These are phyloP conservation scores for Aphis gossypii DNA, from an alignment of 1,140 invertebrate species.

Conservation along the genomic window DNA sequence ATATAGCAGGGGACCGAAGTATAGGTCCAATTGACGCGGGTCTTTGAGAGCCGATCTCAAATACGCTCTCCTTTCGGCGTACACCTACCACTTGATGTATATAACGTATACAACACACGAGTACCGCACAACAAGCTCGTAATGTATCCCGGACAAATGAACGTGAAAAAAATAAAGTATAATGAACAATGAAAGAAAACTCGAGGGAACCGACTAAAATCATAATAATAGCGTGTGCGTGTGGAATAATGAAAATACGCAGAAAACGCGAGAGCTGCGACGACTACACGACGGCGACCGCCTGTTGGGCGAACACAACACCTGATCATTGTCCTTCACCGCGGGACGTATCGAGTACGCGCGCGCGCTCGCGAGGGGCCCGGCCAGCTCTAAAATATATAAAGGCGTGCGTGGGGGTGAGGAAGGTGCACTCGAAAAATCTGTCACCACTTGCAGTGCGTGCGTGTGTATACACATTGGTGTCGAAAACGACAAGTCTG, in stretches of 20 bases:
- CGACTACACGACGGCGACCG: not conserved
- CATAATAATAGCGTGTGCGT: not conserved
- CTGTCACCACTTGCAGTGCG: not conserved
- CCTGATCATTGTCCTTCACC: constrained; percentile 48
- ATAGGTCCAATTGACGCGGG: not conserved
- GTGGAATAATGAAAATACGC: constrained; percentile 29
- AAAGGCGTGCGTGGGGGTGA: not conserved
- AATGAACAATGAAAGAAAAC: not conserved
- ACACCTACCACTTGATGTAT: not conserved
- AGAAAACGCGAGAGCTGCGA: not conserved
- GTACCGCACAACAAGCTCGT: not conserved
- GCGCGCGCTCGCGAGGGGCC: not conserved
- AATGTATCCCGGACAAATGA: not conserved
- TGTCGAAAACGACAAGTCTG: not conserved
- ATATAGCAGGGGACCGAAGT: not conserved
- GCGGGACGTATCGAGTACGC: constrained; percentile 20
- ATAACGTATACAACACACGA: not conserved
- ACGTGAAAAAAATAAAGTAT: not conserved
- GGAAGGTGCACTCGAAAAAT: not conserved
- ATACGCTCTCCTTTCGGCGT: not conserved
- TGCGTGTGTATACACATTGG: not conserved
- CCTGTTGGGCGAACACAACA: constrained; percentile 31
- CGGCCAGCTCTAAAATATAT: not conserved
- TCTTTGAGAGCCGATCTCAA: not conserved
- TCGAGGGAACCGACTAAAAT: not conserved